Evolutionary conservation across 2,113 vertebrate genomes (phyloP), one percentile per base, ranked within the genome.

Genomic region (Cheilinus undulatus): DNA sequence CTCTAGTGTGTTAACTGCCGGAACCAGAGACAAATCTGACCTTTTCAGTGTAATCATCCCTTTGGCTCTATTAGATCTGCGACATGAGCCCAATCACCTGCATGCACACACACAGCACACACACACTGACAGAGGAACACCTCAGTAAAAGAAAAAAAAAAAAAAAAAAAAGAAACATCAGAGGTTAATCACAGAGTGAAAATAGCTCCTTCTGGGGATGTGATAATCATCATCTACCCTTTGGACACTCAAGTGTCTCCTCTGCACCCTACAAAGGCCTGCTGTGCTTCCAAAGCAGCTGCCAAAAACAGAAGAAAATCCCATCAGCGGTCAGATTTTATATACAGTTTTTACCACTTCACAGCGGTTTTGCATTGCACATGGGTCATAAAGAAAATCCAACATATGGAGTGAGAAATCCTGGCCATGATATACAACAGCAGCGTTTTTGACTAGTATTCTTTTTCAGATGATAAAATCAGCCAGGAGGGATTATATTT

Each of bases 31-130:
- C 85, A 76, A 85, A 84, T 77, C 61, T 73, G 82, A 91, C 82
- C 84, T 91, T 90, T 90, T 82, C 62, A 72, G 75, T 59, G 70
- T 86, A 84, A 91, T 88, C 78, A 84, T 79, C 81, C 65, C 85
- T 76, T 78, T 82, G 66, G 84, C 74, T 86, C 81, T 63, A 83
- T 80, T 82, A 82, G 79, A 82, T 82, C 76, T 72, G 61, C 84
- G 84, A 81, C 82, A 45, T 7, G 53, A 64, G 73, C 64, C 73
- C 71, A 83, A 80, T 68, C 80, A 75, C 76, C 78, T 45, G 62
- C 66, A 52, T 76, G 45, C 68, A 73, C 54, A 67, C 76, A 49
- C 52, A 36, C 63, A 48, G 26, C 57, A 53, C 8, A 28, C 28
- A 10, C n/a, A 40, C 14, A 13, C 28, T 26, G 23, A 36, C 52